These are phyloP conservation scores for Aurelia aurita complex sp. Pacific DNA, from an alignment of 30 jellyfish, hydroid and myxozoan species.

Conservation along the genomic window DNA sequence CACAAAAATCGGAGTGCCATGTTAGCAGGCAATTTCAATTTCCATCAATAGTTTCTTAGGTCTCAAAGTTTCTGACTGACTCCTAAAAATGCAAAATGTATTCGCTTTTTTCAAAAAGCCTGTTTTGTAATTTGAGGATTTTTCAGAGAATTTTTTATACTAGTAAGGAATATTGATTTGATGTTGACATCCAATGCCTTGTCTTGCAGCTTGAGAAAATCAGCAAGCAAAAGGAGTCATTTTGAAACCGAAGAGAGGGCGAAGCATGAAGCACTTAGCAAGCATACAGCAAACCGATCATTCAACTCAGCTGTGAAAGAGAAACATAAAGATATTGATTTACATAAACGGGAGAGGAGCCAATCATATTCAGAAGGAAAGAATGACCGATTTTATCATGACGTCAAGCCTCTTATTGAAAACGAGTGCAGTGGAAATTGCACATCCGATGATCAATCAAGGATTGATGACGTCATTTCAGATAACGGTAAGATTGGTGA, in stretches of 20 bases:
- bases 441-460: conserved; percentile 29
- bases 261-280: not conserved
- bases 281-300: conserved; percentile 49
- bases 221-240: conserved; percentile 5
- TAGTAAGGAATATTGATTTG: too few species aligned
- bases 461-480: not conserved
- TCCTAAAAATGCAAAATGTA: too few species aligned
- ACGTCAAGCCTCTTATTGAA: conserved; percentile 11
- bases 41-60: too few species aligned
- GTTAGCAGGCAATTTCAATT: too few species aligned
- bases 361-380: conserved; percentile 56
- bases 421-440: conserved; percentile 3
- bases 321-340: not conserved
- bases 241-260: conserved; percentile 9
- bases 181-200: too few species aligned
- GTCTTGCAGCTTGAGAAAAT: conserved; percentile 1
- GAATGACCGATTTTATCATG: not conserved
- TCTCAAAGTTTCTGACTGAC: too few species aligned
- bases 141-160: too few species aligned
- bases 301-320: conserved; percentile 14
- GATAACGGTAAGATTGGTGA: not conserved
- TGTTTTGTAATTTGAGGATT: too few species aligned
- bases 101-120: too few species aligned
- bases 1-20: too few species aligned
- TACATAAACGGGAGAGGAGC: conserved; percentile 31